A percentile compares a stretch with the other conserved stretches of the same genome.
Conservation (phyloP, 2,888 invertebrate genomes). For the Buathra laborator region DNA sequence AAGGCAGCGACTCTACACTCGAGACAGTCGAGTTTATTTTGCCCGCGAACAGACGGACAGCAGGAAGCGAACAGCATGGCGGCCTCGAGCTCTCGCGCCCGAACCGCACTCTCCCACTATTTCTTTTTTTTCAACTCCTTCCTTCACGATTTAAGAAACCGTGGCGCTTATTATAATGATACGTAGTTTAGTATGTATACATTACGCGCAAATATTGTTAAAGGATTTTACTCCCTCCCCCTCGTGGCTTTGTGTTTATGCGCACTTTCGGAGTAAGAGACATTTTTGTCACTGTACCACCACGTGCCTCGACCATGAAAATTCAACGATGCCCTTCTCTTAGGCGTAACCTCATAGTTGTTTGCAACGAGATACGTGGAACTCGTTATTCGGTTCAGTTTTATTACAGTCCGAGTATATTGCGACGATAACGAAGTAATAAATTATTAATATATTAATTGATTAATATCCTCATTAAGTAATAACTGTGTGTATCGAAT, state of each 20-base stretch:
- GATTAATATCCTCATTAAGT: background rate
- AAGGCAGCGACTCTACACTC: slow-evolving; percentile 50
- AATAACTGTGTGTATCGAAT: background rate
- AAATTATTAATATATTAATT: background rate
- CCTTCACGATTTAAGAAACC: slow-evolving; percentile 26
- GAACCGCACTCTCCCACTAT: slow-evolving; percentile 3
- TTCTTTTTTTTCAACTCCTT: slow-evolving; percentile 42
- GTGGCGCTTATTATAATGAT: background rate
- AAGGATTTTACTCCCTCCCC: background rate
- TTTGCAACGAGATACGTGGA: slow-evolving; percentile 33
- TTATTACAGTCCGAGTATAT: background rate
- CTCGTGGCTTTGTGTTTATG: background rate
- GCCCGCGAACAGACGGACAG: slow-evolving; percentile 51
- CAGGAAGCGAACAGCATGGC: slow-evolving; percentile 59
- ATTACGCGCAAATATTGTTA: background rate
- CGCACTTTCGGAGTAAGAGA: slow-evolving; percentile 9
- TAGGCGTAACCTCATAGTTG: slow-evolving; percentile 71
- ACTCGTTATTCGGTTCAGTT: slow-evolving; percentile 45
- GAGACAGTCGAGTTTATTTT: slow-evolving; percentile 39
- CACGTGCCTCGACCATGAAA: slow-evolving; percentile 70
- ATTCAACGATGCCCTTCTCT: slow-evolving; percentile 71
- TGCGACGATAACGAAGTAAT: background rate
- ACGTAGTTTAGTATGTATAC: background rate
- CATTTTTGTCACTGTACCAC: slow-evolving; percentile 15
- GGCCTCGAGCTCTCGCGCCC: slow-evolving; percentile 59